phyloP scores from a whole-genome alignment of 2,113 vertebrate genomes.

The Edolisoma coerulescens region DNA sequence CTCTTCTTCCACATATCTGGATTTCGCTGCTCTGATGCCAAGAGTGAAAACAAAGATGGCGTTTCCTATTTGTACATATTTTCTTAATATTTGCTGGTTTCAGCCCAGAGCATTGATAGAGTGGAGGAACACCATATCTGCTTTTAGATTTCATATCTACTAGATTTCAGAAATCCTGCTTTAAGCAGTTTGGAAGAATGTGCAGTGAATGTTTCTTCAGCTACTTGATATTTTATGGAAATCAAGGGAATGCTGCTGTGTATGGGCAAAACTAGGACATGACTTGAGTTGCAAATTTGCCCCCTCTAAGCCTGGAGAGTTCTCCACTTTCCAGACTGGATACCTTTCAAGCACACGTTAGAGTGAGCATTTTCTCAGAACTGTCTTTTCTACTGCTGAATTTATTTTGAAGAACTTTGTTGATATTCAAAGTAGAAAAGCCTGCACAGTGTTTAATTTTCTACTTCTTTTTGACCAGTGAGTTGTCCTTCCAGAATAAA shows the following conservation, averaged over 20 bases:
- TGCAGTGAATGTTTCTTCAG: neutral
- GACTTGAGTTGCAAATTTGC: neutral
- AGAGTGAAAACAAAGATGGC: neutral
- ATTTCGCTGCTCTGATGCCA: neutral
- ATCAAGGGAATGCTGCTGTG: neutral
- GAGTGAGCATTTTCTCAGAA: conserved; percentile 41
- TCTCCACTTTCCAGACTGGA: neutral
- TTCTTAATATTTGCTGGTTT: neutral
- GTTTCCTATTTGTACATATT: neutral
- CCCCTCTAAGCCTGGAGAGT: neutral
- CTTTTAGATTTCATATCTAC: neutral
- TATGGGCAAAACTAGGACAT: neutral
- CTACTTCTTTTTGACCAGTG: conserved; percentile 5
- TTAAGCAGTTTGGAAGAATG: neutral
- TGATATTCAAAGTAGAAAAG: conserved; percentile 55
- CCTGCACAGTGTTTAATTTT: conserved; percentile 20
- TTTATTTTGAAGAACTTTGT: conserved; percentile 60
- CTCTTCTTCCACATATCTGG: neutral
- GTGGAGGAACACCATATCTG: neutral
- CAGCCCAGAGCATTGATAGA: neutral
- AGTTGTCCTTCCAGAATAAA: conserved; percentile 42
- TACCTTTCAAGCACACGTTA: conserved; percentile 2
- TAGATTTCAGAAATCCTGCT: neutral
- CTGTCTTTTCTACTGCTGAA: conserved; percentile 22
- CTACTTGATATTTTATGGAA: neutral